phyloP scores from a whole-genome alignment of 2,888 invertebrate genomes.

The Molorchus minor region DNA sequence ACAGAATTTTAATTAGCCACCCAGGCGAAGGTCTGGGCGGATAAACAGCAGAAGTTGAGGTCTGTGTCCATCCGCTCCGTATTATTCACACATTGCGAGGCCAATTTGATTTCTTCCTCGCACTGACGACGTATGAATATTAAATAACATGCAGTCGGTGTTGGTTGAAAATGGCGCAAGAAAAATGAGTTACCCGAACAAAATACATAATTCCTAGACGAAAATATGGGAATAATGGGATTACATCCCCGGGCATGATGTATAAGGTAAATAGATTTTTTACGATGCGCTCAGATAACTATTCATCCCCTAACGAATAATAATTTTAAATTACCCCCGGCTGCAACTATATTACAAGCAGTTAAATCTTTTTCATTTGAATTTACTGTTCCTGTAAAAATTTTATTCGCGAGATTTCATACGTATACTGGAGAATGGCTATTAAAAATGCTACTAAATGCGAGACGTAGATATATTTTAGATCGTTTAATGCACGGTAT shows the following conservation, averaged over 20 bases:
- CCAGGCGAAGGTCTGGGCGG: no score
- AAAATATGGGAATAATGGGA: constrained; percentile 12
- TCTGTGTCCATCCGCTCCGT: not conserved
- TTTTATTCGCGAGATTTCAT: no score
- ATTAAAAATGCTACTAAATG: no score
- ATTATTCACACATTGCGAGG: constrained; percentile 31
- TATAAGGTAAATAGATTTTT: constrained; percentile 11
- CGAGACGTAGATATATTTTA: no score
- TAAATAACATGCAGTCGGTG: constrained; percentile 24
- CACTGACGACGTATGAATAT: constrained; percentile 34
- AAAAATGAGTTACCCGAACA: constrained; percentile 21
- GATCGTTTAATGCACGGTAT: no score
- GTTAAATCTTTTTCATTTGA: no score
- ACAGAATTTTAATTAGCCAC: not conserved
- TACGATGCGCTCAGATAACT: not conserved
- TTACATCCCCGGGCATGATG: not conserved
- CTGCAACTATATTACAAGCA: no score
- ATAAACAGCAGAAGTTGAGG: not conserved
- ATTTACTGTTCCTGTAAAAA: no score
- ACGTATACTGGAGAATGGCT: no score
- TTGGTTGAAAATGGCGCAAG: no score
- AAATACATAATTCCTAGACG: constrained; percentile 20
- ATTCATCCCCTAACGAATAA: not conserved
- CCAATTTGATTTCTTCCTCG: constrained; percentile 36
- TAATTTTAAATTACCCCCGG: not conserved